Percentiles rank a stretch among this genome's conserved stretches.
Conservation (phyloP, 2,888 invertebrate species). For the Antitype chi region DNA sequence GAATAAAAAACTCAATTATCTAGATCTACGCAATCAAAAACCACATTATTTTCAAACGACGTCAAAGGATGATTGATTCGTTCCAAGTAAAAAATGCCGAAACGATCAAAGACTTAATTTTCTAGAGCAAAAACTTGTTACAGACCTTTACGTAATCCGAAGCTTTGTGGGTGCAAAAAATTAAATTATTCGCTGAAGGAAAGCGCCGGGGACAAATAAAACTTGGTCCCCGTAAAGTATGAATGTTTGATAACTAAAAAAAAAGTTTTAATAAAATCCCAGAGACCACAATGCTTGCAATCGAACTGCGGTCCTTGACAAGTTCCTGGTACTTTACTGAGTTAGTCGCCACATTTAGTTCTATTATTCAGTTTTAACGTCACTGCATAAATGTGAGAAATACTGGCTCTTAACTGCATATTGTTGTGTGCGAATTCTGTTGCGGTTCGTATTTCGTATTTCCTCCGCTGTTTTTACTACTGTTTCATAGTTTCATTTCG, state of each 20-base stretch:
- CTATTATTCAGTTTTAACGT: conserved; percentile 47
- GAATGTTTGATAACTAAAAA: conserved; percentile 65
- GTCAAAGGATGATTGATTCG: conserved; percentile 48
- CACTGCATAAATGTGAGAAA: conserved; percentile 36
- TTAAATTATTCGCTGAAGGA: conserved; percentile 51
- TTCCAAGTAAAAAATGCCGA: conserved; percentile 34
- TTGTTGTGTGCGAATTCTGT: conserved; percentile 22
- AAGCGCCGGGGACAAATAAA: conserved; percentile 63
- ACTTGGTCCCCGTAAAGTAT: conserved; percentile 61
- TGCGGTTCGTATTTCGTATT: conserved; percentile 5
- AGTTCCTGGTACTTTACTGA: conserved; percentile 41
- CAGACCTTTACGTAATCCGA: conserved; percentile 50
- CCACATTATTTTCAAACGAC: conserved; percentile 35
- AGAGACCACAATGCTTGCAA: conserved; percentile 59
- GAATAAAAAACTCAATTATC: conserved; percentile 29
- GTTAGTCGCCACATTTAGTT: conserved; percentile 54
- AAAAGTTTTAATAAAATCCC: conserved; percentile 65
- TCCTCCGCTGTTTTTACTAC: conserved; percentile 24
- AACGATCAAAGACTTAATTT: conserved; percentile 57
- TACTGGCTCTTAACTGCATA: conserved; percentile 29
- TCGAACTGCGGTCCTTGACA: conserved; percentile 53
- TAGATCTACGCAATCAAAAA: conserved; percentile 32
- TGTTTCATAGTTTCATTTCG: conserved; percentile 39
- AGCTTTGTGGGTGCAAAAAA: conserved; percentile 60
- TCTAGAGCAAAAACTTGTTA: conserved; percentile 53